A percentile compares a stretch with the other conserved stretches of the same genome.
These are phyloP conservation scores for Tetanocera ferruginea DNA, from an alignment of 2,888 invertebrate genomes.

Conservation along the genomic window DNA sequence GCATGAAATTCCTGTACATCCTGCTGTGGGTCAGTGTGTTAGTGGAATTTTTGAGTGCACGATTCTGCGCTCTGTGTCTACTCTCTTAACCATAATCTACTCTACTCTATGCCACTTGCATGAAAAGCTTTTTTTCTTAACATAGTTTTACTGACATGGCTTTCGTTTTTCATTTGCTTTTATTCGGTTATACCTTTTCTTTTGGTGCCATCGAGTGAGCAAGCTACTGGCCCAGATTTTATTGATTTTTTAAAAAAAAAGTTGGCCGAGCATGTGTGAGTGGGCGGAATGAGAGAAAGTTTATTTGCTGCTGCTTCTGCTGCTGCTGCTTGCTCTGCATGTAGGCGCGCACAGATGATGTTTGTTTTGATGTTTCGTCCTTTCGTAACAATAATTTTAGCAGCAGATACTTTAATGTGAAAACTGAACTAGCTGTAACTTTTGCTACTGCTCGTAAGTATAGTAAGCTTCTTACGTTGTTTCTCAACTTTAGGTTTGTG, in stretches of 20 bases:
- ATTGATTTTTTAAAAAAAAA: conserved; percentile 58
- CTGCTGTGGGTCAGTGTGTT: conserved; percentile 54
- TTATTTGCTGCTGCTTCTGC: conserved; percentile 49
- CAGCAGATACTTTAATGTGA: not conserved
- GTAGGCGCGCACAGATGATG: conserved; percentile 32
- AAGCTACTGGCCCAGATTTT: conserved; percentile 67
- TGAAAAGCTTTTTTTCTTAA: not conserved
- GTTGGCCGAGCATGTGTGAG: conserved; percentile 9
- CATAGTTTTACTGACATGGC: not conserved
- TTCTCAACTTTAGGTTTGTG: not conserved
- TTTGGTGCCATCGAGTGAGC: conserved; percentile 34
- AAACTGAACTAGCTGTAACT: not conserved
- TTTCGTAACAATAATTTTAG: not conserved
- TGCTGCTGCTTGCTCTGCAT: conserved; percentile 49
- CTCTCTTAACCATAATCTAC: too few species aligned
- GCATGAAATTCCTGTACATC: conserved; percentile 35
- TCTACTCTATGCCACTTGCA: not conserved
- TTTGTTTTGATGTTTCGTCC: conserved; percentile 17
- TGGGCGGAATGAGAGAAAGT: conserved; percentile 45
- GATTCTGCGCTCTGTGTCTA: conserved; percentile 6
- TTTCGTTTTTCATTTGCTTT: conserved; percentile 28
- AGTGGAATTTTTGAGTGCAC: conserved; percentile 43
- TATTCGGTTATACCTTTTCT: not conserved
- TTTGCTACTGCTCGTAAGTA: not conserved
- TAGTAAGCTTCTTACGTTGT: not conserved